These are phyloP conservation scores for Micromussa lordhowensis DNA, from an alignment of 92 coral and sea anemone species.

Conservation along the genomic window DNA sequence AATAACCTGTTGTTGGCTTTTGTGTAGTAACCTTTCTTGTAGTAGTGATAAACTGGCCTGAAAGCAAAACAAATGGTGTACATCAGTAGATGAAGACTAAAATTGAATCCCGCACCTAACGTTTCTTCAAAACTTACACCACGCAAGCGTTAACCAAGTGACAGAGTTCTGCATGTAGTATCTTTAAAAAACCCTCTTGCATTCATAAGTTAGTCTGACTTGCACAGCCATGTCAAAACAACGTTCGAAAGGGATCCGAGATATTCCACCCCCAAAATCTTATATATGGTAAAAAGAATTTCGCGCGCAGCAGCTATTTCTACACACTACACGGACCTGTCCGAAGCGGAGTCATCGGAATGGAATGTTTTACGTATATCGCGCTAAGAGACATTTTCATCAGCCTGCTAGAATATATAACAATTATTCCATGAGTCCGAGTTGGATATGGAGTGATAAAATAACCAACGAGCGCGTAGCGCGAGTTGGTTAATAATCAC, in stretches of 20 bases:
- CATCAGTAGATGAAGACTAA: background rate
- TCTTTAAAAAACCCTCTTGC: too few species aligned
- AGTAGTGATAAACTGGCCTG: conserved; percentile 6
- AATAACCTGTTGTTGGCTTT: background rate
- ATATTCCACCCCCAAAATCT: too few species aligned
- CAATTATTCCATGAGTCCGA: too few species aligned
- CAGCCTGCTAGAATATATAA: too few species aligned
- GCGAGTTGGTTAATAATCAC: too few species aligned
- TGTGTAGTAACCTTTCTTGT: background rate
- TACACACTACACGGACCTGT: background rate
- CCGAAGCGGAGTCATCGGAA: background rate
- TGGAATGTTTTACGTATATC: background rate
- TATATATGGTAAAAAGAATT: background rate
- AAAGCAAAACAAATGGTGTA: background rate
- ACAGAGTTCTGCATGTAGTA: too few species aligned
- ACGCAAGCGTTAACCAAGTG: too few species aligned
- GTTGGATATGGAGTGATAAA: too few species aligned
- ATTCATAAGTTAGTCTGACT: too few species aligned
- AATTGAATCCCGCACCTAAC: background rate
- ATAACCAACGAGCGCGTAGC: too few species aligned
- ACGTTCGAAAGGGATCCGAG: background rate
- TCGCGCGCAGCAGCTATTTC: background rate
- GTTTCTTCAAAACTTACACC: background rate
- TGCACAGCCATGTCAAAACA: too few species aligned
- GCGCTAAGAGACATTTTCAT: too few species aligned